Base-by-base conservation (phyloP, 2,888 invertebrate genomes). In the Drosophila heteroneura region DNA sequence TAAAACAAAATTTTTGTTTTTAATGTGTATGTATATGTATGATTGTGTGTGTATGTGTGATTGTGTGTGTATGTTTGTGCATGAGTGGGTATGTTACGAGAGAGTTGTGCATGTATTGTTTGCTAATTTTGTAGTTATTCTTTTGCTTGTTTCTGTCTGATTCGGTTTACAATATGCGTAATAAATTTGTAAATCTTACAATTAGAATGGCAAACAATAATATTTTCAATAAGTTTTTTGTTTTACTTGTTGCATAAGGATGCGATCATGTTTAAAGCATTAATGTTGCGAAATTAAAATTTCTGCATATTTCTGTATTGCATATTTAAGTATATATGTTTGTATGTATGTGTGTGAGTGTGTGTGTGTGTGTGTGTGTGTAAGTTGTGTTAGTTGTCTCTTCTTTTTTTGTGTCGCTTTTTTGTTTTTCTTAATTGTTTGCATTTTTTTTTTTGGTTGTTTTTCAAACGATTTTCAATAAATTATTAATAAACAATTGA, bases 171-270 rank as follows among this genome's bases (percentile, higher is more conserved):
- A 59, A 44, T 63, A 53, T 61, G 49, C 47, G 49, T 56, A 67
- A 62, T 72, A 61, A 65, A 52, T 61, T 69, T 26, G 37, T 61
- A 58, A 63, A 37, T 65, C 67, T 78, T 80, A 80, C 58, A 67
- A 60, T 64, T 77, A 81, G 74, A 80, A 80, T 81, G 80, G 80
- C 80, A 80, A 80, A 81, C 75, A 68, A 80, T 74, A 81, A 76
- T 79, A 73, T 30, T 70, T 61, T 72, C 35, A 73, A 76, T 68
- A 53, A 41, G n/a, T 66, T 41, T 58, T 74, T 59, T 28, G 19
- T 57, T 10, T 57, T 26, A 19, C 66, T 51, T 56, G 63, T n/a
- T 63, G 61, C 68, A 59, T 62, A 44, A 44, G 57, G 30, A 37
- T 71, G 54, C 71, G n/a, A 35, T 64, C 63, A 57, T 52, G 32